Percentiles rank a stretch among this genome's conserved stretches.
Evolutionary conservation across 2,113 vertebrate species (phyloP).

Genomic region (Boulengeromyrus knoepffleri): DNA sequence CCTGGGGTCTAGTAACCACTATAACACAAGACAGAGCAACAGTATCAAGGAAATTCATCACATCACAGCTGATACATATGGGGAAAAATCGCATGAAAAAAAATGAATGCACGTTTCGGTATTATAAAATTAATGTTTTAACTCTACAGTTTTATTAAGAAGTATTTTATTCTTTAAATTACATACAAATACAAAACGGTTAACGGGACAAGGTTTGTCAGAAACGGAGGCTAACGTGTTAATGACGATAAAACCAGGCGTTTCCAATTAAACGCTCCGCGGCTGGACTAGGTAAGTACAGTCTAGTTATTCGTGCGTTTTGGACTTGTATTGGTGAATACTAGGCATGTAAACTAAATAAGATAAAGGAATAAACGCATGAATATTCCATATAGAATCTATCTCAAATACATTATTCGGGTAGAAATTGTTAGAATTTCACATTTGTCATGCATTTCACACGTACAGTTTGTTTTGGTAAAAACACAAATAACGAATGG

Average conservation of each 20-base stretch:
- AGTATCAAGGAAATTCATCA: neutral
- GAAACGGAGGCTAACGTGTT: neutral
- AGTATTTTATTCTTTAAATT: neutral
- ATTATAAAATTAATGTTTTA: neutral
- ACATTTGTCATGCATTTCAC: neutral
- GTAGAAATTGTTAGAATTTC: neutral
- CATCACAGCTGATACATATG: neutral
- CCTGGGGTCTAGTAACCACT: neutral
- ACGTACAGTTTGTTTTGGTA: neutral
- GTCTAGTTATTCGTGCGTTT: neutral
- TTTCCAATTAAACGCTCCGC: neutral
- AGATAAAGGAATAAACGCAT: neutral
- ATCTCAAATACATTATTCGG: neutral
- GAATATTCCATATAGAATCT: neutral
- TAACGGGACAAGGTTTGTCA: neutral
- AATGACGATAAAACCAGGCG: neutral
- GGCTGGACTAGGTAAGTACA: neutral
- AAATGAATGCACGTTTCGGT: neutral
- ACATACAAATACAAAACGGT: neutral
- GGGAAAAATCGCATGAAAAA: neutral
- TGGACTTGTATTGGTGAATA: neutral
- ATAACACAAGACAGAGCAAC: neutral
- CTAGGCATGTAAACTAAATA: neutral
- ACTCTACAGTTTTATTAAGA: neutral
- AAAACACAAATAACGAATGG: neutral